Evolutionary conservation across 2,888 invertebrate species (phyloP).

Genomic region (Trachelus stipa): DNA sequence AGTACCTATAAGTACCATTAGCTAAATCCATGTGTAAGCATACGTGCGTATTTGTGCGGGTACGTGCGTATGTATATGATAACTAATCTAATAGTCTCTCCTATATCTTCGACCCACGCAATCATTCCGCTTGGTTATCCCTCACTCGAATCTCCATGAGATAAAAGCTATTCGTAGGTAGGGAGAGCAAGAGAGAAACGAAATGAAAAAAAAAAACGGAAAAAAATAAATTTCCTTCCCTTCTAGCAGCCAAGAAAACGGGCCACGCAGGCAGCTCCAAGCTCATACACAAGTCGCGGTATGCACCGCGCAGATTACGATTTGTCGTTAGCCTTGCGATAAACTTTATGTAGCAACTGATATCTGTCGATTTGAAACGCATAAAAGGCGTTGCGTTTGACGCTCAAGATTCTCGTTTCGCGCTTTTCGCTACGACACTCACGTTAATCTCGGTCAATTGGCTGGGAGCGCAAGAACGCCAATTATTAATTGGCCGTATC

Average conservation of each 20-base stretch:
- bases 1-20: not conserved
- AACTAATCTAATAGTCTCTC: not conserved
- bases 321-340: constrained; percentile 64
- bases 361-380: constrained; percentile 54
- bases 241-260: not conserved
- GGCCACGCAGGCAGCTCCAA: not conserved
- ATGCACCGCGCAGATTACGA: constrained; percentile 57
- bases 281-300: constrained; percentile 24
- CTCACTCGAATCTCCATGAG: not conserved
- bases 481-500: not conserved
- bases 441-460: not conserved
- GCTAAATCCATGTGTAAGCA: too few species aligned
- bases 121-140: not conserved
- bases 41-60: too few species aligned
- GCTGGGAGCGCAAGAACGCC: not conserved
- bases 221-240: not conserved
- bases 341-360: constrained; percentile 60
- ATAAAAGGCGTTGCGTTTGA: constrained; percentile 35
- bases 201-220: not conserved
- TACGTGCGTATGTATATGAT: not conserved
- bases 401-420: constrained; percentile 5
- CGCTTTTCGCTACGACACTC: not conserved
- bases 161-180: not conserved
- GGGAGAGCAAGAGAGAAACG: not conserved
- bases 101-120: not conserved